Percentiles rank a stretch among this genome's conserved stretches.
Conservation (phyloP, 2,113 vertebrate species). For the Antigone vipio region DNA sequence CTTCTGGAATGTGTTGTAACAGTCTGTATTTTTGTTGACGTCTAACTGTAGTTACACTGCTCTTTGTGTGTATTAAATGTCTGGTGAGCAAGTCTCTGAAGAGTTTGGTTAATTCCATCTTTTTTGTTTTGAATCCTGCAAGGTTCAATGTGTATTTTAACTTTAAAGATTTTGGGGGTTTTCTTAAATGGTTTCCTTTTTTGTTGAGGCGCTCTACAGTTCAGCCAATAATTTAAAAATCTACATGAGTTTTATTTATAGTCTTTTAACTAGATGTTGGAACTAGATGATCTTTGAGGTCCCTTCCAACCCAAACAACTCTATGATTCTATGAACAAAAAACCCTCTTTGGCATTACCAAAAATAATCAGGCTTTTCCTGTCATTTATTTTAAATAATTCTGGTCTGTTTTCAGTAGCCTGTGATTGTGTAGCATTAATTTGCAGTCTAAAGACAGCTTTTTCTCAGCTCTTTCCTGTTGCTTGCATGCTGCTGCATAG, state of each 20-base stretch:
- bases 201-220: not conserved
- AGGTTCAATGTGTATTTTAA: not conserved
- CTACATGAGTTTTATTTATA: not conserved
- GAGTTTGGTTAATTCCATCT: not conserved
- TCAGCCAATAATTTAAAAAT: not conserved
- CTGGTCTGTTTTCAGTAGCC: not conserved
- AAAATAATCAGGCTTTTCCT: not conserved
- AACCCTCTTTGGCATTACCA: not conserved
- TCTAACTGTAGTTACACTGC: not conserved
- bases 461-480: not conserved
- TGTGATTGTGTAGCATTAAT: not conserved
- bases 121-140: not conserved
- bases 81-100: not conserved
- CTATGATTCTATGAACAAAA: too few relatives aligned
- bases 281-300: too few relatives aligned
- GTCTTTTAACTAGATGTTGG: not conserved
- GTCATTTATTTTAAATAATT: not conserved
- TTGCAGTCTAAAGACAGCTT: not conserved
- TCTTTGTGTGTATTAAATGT: fast-evolving
- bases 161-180: not conserved
- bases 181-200: not conserved
- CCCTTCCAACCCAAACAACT: too few relatives aligned
- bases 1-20: not conserved
- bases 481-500: not conserved
- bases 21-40: not conserved